Evolutionary conservation across 2,113 vertebrate genomes (phyloP), one percentile per base, ranked within the genome.

Genomic region (Rhabdornis inornatus): DNA sequence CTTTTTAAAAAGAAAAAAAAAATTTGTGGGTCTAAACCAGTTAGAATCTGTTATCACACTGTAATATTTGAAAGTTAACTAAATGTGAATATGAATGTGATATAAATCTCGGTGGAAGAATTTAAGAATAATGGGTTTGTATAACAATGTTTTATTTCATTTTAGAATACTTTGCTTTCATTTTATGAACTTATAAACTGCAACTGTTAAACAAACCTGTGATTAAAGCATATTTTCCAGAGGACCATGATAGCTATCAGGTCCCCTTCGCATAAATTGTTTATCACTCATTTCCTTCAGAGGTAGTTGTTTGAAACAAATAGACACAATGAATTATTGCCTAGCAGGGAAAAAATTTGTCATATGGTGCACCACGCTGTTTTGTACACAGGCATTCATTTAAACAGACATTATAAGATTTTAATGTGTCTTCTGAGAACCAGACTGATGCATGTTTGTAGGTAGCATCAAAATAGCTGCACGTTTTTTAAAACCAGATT

Each of bases 231-330:
- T 94, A 57, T 87, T 69, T 97, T 95, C 27, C 50, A 78, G 49
- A 77, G 56, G 28, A 80, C 57, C 31, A 20, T 79, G 61, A 83
- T 77, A 93, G 35, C 39, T 92, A 57, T 59, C 64, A 45, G n/a
- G 14, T 81, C 71, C 45, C 85, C 33, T 85, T 95, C 59, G 66
- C 31, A 83, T 91, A 92, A 85, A 91, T 89, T 77, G 45, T 84
- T 81, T 94, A 90, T 44, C 24, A 91, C 15, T 92, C 49, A 78
- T 64, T 92, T 96, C 83, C 81, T 93, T 97, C 57, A 92, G 40
- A 90, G 45, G 35, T 25, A 85, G 60, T 61, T 78, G 72, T 90
- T 96, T 97, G 72, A 87, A 89, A 59, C 83, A 8, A 69, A 80
- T 76, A 68, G 66, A 31, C 75, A 91, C 79, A 68, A 82, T 87